A percentile compares a stretch with the other conserved stretches of the same genome.
phyloP scores from a whole-genome alignment of 2,888 invertebrate genomes.

The Pterobdella sp. region DNA sequence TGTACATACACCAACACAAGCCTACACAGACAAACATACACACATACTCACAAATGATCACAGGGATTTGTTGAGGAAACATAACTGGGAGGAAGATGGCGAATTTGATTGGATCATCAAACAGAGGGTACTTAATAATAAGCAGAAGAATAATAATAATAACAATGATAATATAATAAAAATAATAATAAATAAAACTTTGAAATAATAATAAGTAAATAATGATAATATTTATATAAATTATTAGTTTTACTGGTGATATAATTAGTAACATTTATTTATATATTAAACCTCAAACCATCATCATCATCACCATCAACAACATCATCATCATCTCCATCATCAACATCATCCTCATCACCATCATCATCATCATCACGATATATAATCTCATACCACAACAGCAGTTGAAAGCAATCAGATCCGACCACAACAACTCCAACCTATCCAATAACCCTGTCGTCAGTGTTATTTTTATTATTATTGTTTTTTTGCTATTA shows the following conservation, averaged over 20 bases:
- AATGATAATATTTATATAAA: neutral
- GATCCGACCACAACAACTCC: constrained; percentile 1
- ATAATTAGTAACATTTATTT: constrained; percentile 9
- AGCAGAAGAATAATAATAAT: neutral
- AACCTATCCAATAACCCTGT: constrained; percentile 23
- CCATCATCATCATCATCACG: neutral
- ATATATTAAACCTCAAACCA: neutral
- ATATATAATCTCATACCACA: neutral
- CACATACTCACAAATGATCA: too few species aligned
- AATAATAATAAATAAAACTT: neutral
- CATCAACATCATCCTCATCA: neutral
- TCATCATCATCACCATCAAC: neutral
- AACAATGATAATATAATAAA: neutral
- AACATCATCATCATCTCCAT: neutral
- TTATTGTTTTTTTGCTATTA: neutral
- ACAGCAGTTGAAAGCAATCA: constrained; percentile 13
- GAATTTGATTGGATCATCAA: constrained; percentile 50
- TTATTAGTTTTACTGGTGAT: neutral
- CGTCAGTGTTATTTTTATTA: neutral
- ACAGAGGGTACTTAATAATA: constrained; percentile 31
- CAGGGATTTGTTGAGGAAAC: constrained; percentile 51
- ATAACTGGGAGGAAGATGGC: constrained; percentile 48
- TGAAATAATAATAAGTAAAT: neutral
- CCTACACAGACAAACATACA: too few species aligned
- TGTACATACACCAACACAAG: too few species aligned